Evolutionary conservation across 2,113 vertebrate species (phyloP).

Genomic region (Lonchura striata): DNA sequence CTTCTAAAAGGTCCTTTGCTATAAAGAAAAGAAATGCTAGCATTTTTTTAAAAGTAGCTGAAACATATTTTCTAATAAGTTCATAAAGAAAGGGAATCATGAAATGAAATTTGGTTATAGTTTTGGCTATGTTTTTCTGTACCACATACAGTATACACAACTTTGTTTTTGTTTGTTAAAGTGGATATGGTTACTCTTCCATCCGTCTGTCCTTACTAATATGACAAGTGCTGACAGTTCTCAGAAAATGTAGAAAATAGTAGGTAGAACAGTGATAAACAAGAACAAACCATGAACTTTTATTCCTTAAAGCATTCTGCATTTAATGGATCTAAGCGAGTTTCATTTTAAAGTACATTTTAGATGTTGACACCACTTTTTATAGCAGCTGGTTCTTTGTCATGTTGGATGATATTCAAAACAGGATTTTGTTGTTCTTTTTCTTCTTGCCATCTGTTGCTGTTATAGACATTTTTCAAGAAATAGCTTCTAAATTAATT

Average conservation of each 20-base stretch:
- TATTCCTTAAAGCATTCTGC: neutral
- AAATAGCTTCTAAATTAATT: constrained; percentile 29
- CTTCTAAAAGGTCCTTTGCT: neutral
- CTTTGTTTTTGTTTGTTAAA: neutral
- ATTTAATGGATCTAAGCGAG: neutral
- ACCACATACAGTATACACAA: neutral
- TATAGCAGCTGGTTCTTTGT: constrained; percentile 32
- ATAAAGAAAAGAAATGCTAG: neutral
- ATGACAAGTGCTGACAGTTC: neutral
- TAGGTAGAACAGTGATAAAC: neutral
- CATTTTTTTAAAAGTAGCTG: neutral
- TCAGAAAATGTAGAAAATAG: neutral
- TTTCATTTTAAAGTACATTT: constrained; percentile 6
- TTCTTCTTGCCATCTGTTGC: constrained; percentile 50
- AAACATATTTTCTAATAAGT: neutral
- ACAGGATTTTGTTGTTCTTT: constrained; percentile 44
- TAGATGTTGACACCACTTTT: constrained; percentile 2
- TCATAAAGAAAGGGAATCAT: neutral
- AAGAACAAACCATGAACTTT: neutral
- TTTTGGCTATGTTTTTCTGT: neutral
- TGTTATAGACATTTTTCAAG: neutral
- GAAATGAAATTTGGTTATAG: neutral
- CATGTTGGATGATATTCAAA: constrained; percentile 47
- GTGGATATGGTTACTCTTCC: neutral
- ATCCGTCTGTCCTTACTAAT: neutral